A percentile compares a stretch with the other conserved stretches of the same genome.
Evolutionary conservation across 2,888 invertebrate genomes (phyloP).

Genomic region (Cheilosia urbana): DNA sequence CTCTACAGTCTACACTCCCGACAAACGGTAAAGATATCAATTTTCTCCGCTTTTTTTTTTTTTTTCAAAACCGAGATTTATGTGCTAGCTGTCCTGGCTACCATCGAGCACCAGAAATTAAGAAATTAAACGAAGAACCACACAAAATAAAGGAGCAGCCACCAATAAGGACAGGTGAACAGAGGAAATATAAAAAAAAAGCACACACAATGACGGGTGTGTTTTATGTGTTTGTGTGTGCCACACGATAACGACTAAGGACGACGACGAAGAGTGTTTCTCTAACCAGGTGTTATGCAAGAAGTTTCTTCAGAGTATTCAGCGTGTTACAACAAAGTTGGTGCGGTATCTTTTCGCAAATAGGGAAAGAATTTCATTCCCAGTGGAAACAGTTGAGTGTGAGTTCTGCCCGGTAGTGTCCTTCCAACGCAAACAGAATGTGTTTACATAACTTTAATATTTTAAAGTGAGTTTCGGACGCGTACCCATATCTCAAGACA

Average conservation of each 20-base stretch:
- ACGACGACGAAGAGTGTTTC: conserved; percentile 45
- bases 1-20: conserved; percentile 9
- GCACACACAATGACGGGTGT: conserved; percentile 51
- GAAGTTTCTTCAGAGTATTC: conserved; percentile 51
- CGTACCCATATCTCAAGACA: conserved; percentile 15
- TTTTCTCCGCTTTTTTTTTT: conserved; percentile 58
- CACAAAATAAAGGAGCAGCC: conserved; percentile 63
- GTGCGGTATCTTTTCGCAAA: conserved; percentile 33
- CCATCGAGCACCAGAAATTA: conserved; percentile 48
- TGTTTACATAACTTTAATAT: conserved; percentile 71
- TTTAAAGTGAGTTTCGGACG: conserved; percentile 40
- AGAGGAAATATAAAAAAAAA: conserved; percentile 5
- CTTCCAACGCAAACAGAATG: conserved; percentile 4
- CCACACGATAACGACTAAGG: conserved; percentile 47
- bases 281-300: conserved; percentile 73
- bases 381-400: conserved; percentile 38
- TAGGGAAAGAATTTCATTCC: conserved; percentile 30
- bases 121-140: conserved; percentile 63
- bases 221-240: conserved; percentile 62
- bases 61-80: conserved; percentile 50
- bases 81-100: conserved; percentile 11
- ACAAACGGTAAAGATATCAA: conserved; percentile 56
- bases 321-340: conserved; percentile 58
- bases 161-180: conserved; percentile 49
- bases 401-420: conserved; percentile 51